Conservation (phyloP, 2,888 invertebrate species). For the Dermolepida albohirtum region DNA sequence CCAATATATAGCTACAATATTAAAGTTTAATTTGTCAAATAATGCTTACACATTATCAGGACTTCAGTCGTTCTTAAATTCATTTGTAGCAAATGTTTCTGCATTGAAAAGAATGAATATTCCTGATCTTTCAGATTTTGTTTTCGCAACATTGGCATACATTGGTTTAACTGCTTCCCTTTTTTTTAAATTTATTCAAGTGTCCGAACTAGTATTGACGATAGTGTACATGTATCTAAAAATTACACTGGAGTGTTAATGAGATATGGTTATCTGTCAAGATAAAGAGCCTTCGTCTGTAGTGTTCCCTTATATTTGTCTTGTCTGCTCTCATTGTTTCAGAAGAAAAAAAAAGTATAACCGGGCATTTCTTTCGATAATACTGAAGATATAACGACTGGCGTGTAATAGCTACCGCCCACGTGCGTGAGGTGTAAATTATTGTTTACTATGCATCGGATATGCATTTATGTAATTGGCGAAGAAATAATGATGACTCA, state of each 20-base stretch:
- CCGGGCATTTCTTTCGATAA: constrained; percentile 39
- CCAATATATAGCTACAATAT: too few species aligned
- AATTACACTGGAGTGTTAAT: constrained; percentile 15
- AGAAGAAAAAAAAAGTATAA: constrained; percentile 3
- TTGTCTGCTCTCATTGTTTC: constrained; percentile 1
- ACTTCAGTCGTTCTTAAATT: too few species aligned
- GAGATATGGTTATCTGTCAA: constrained; percentile 29
- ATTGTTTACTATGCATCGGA: constrained; percentile 52
- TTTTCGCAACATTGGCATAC: too few species aligned
- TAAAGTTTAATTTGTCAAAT: too few species aligned
- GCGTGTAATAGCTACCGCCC: constrained; percentile 51
- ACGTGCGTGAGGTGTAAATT: constrained; percentile 51
- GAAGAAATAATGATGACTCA: constrained; percentile 41
- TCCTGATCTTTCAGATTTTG: too few species aligned
- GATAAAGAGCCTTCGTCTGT: constrained; percentile 1
- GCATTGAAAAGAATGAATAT: too few species aligned
- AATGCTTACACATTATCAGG: too few species aligned
- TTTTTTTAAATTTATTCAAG: too few species aligned
- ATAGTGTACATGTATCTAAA: not conserved
- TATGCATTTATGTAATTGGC: constrained; percentile 47
- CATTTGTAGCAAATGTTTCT: too few species aligned
- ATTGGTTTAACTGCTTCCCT: too few species aligned
- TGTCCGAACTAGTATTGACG: too few species aligned
- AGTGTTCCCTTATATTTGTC: constrained; percentile 4
- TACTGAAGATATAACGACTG: constrained; percentile 37